phyloP scores from a whole-genome alignment of 2,797 vertebrate genomes.

The Arnoldichthys spilopterus region DNA sequence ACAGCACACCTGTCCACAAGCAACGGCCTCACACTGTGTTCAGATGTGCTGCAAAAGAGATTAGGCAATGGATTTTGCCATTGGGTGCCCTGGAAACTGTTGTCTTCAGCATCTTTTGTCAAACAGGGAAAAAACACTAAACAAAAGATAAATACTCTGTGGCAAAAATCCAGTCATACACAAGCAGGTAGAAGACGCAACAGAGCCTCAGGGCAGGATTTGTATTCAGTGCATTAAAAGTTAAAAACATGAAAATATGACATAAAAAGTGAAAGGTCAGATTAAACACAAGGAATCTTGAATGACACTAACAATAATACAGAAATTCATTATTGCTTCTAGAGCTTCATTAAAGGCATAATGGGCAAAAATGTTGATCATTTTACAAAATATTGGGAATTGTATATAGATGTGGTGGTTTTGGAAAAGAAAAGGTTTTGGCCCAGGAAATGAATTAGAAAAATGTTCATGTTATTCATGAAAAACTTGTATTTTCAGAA shows the following conservation, averaged over 20 bases:
- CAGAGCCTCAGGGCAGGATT: constrained; percentile 13
- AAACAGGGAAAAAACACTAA: constrained; percentile 4
- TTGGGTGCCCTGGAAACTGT: constrained; percentile 39
- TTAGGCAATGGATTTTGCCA: constrained; percentile 42
- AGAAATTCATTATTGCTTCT: not conserved
- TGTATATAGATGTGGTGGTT: not conserved
- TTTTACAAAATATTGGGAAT: not conserved
- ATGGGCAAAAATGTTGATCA: not conserved
- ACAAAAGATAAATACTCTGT: constrained; percentile 31
- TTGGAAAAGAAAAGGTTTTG: not conserved
- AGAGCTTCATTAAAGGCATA: not conserved
- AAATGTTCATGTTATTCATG: not conserved
- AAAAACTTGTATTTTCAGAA: no score
- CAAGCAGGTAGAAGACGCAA: constrained; percentile 13
- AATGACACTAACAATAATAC: not conserved
- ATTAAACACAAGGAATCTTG: constrained; percentile 18
- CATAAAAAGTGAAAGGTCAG: constrained; percentile 28
- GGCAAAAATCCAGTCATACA: constrained; percentile 29
- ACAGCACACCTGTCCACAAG: constrained; percentile 27
- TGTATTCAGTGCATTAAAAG: constrained; percentile 17
- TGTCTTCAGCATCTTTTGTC: constrained; percentile 34
- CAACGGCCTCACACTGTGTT: constrained; percentile 26
- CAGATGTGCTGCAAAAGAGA: constrained; percentile 34
- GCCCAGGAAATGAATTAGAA: not conserved
- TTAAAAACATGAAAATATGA: constrained; percentile 21